These are phyloP conservation scores for Eufriesea mexicana DNA, from an alignment of 1,140 invertebrate species.

Conservation along the genomic window DNA sequence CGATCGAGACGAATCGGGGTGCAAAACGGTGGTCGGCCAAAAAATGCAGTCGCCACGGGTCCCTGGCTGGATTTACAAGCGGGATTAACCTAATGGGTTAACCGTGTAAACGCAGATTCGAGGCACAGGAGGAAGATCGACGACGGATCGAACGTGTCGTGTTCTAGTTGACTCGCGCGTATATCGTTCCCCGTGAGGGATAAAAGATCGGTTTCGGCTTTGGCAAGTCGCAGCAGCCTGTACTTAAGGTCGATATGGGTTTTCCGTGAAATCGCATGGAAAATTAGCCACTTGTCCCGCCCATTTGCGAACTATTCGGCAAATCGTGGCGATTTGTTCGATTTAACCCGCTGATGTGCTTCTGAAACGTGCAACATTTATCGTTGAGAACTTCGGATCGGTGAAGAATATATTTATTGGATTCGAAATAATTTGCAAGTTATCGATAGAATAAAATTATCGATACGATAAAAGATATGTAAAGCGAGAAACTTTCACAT, in stretches of 20 bases:
- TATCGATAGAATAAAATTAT: too few species aligned
- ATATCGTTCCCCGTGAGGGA: constrained; percentile 29
- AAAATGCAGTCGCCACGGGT: constrained; percentile 32
- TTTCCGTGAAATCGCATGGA: not conserved
- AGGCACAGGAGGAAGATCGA: constrained; percentile 46
- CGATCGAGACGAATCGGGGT: not conserved
- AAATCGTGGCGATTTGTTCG: not conserved
- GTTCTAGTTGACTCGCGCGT: constrained; percentile 28
- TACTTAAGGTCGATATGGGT: not conserved
- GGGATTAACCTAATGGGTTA: constrained; percentile 65
- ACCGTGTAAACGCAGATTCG: constrained; percentile 55
- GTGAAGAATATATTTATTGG: too few species aligned
- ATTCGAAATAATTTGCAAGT: too few species aligned
- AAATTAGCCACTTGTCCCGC: not conserved
- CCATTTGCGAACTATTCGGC: too few species aligned
- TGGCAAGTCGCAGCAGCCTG: not conserved
- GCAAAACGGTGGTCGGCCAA: not conserved
- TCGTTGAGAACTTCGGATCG: too few species aligned
- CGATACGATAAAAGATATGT: too few species aligned
- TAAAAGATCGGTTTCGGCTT: constrained; percentile 45
- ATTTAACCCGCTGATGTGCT: not conserved
- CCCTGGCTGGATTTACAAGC: constrained; percentile 40
- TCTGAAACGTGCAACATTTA: too few species aligned
- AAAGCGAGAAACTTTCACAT: too few species aligned
- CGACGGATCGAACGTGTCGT: constrained; percentile 55